Evolutionary conservation across 2,888 invertebrate genomes (phyloP).

Genomic region (Eristalis tenax): DNA sequence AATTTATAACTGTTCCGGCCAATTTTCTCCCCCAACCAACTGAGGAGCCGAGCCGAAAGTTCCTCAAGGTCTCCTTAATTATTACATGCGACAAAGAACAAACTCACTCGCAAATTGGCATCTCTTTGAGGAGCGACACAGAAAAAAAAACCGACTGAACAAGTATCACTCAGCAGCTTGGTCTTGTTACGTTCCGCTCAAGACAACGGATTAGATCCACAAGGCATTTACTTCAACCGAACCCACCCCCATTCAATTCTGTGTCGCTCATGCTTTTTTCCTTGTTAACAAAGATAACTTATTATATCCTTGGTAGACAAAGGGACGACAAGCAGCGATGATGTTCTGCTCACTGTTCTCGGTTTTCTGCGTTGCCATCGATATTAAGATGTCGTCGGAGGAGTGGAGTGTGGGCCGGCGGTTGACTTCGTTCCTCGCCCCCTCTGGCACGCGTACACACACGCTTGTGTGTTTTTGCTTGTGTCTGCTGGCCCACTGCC

Average conservation of each 20-base stretch:
- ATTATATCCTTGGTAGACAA: constrained; percentile 60
- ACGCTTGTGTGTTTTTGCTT: neutral
- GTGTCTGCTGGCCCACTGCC: neutral
- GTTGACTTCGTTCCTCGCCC: neutral
- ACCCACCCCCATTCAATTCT: neutral
- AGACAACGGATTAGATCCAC: constrained; percentile 29
- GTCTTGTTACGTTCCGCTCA: neutral
- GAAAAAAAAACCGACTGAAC: constrained; percentile 6
- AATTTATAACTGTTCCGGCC: neutral
- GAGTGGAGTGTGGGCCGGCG: neutral
- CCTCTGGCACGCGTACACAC: constrained; percentile 24
- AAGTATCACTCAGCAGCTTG: neutral
- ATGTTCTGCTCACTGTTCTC: constrained; percentile 42
- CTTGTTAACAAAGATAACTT: constrained; percentile 60
- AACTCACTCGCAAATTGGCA: constrained; percentile 20
- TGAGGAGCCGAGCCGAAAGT: neutral
- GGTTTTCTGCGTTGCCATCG: neutral
- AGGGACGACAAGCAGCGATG: constrained; percentile 61
- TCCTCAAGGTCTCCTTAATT: constrained; percentile 35
- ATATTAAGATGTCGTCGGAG: constrained; percentile 2
- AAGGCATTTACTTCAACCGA: constrained; percentile 12
- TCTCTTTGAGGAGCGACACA: neutral
- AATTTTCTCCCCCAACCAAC: neutral
- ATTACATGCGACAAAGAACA: constrained; percentile 31
- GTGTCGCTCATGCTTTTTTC: constrained; percentile 4